Conservation (phyloP, 2,888 invertebrate genomes). For the Chromoteleia sp. region DNA sequence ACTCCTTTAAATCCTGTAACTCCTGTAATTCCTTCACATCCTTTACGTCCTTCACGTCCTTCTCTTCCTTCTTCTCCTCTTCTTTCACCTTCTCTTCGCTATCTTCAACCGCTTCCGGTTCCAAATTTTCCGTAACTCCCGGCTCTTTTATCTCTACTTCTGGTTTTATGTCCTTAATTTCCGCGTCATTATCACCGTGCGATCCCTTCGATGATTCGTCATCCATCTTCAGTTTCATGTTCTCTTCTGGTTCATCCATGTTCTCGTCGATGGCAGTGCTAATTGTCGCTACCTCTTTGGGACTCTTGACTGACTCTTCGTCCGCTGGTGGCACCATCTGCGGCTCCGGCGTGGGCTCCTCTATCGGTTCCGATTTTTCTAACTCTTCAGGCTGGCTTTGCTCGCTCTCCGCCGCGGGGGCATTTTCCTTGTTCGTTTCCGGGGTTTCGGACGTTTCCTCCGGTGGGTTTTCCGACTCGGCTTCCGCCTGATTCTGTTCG, state of each 20-base stretch:
- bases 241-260: conserved; percentile 23
- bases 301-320: background rate
- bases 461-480: conserved; percentile 61
- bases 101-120: conserved; percentile 14
- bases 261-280: conserved; percentile 41
- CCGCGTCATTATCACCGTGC: conserved; percentile 49
- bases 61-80: background rate
- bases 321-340: too few relatives aligned
- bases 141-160: conserved; percentile 17
- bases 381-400: conserved; percentile 59
- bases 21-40: too few relatives aligned
- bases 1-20: too few relatives aligned
- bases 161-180: conserved; percentile 41
- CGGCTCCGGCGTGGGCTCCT: background rate
- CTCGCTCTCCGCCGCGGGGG: background rate
- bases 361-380: conserved; percentile 35
- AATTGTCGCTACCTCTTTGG: conserved; percentile 28
- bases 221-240: conserved; percentile 24
- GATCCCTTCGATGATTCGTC: conserved; percentile 16
- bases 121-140: conserved; percentile 35
- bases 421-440: conserved; percentile 38
- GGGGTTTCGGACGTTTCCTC: conserved; percentile 16
- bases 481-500: conserved; percentile 65
- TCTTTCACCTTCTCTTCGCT: too few relatives aligned
- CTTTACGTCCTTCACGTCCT: conserved; percentile 1